A percentile compares a stretch with the other conserved stretches of the same genome.
These are phyloP conservation scores for Eleutherodactylus coqui DNA, from an alignment of 2,797 vertebrate species.

Conservation along the genomic window DNA sequence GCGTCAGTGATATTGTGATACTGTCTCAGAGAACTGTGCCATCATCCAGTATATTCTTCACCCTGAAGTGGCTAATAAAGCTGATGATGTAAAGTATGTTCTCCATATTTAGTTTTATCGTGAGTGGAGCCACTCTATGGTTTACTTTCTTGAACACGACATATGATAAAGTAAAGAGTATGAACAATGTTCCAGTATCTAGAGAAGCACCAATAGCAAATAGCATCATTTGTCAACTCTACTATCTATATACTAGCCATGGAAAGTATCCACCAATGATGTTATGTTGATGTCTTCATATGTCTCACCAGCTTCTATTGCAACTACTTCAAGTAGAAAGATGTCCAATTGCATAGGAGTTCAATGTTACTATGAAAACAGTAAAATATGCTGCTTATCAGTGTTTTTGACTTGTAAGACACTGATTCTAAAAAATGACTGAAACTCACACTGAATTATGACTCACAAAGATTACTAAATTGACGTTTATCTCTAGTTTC, in stretches of 20 bases:
- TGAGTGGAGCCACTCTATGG: neutral
- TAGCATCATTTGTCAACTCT: neutral
- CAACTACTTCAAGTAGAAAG: neutral
- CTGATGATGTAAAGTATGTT: neutral
- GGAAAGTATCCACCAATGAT: neutral
- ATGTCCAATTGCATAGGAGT: neutral
- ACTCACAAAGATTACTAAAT: slow-evolving; percentile 32
- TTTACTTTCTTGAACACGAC: neutral
- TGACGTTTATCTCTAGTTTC: slow-evolving; percentile 20
- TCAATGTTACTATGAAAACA: neutral
- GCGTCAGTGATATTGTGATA: neutral
- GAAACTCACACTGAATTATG: neutral
- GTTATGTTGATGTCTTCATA: neutral
- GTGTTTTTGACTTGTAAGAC: slow-evolving; percentile 21
- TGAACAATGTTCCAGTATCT: neutral
- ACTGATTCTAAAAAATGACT: slow-evolving; percentile 19
- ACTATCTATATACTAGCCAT: neutral
- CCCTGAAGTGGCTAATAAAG: no score
- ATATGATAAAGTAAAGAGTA: neutral
- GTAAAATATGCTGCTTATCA: slow-evolving; percentile 1
- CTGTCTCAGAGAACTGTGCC: no score
- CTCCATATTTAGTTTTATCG: neutral
- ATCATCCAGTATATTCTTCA: no score
- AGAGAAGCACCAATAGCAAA: no score
- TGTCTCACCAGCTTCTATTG: neutral